Evolutionary conservation across 2,113 vertebrate species (phyloP), one percentile per base, ranked within the genome.

Genomic region (Butorides virescens): DNA sequence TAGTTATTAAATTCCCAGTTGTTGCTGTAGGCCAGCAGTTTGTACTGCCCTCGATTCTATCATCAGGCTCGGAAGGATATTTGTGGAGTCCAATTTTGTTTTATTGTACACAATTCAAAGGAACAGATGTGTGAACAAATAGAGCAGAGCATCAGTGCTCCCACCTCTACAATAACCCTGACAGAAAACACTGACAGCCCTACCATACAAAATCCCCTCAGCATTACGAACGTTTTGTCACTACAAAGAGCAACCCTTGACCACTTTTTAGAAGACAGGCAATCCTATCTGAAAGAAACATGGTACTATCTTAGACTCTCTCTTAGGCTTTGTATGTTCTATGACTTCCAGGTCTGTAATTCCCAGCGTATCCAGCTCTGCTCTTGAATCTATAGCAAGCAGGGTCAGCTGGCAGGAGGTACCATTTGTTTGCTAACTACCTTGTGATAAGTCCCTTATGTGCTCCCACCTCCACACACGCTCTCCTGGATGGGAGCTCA

Each of bases 391-490:
- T 42, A 8, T 6, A 59, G 12, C 16, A 77, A 37, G 49, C 20
- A 53, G 42, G 2, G 19, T 81, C 44, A 89, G 37, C 7, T 63
- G 68, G 29, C 23, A 62, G 20, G 21, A 88, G 47, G 4, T 21
- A 11, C 3, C 2, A 50, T 91, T 83, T 76, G 3, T 37, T 73
- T 53, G 12, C 19, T 50, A 55, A n/a, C 13, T 25, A 15, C 11
- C 4, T 25, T 46, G 13, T 66, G 66, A 11, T 36, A 79, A 53
- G 10, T 42, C 18, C 21, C 19, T 55, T 49, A 25, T 4, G 8
- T 56, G 15, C 18, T 92, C 21, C 49, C 29, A 39, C 20, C 8
- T 71, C n/a, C 0, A 0, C 26, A 25, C 2, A 1, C 19, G 8
- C 17, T 42, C 26, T 53, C 12, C 29, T 0, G 0, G 7, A 25